These are phyloP conservation scores for Teleogryllus oceanicus DNA, from an alignment of 2,888 invertebrate genomes.

Conservation along the genomic window DNA sequence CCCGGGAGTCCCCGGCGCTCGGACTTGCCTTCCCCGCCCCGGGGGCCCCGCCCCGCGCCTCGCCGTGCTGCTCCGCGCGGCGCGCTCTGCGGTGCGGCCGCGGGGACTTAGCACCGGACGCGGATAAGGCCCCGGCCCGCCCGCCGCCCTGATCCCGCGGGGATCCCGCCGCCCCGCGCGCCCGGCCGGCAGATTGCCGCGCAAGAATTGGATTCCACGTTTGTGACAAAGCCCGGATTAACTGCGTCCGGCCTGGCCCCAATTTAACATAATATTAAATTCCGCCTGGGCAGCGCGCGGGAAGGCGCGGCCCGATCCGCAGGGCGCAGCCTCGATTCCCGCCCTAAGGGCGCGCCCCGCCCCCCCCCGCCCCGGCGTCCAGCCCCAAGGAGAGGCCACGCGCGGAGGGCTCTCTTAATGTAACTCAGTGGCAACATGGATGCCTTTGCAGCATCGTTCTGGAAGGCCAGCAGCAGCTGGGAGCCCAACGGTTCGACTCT, in stretches of 20 bases:
- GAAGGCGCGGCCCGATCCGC: not conserved
- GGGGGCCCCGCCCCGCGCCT: too few species aligned
- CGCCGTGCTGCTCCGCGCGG: too few species aligned
- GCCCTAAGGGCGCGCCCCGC: too few species aligned
- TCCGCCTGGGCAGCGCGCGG: not conserved
- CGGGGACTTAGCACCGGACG: not conserved
- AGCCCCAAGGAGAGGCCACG: too few species aligned
- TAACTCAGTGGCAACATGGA: too few species aligned
- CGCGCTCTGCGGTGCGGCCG: not conserved
- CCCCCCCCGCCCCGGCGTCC: too few species aligned
- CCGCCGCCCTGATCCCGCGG: not conserved
- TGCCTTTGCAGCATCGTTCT: too few species aligned
- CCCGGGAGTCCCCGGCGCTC: too few species aligned
- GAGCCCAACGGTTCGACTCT: too few species aligned
- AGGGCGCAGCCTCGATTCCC: not conserved
- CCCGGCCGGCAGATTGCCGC: not conserved
- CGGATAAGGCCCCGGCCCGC: not conserved
- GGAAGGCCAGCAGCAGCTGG: too few species aligned
- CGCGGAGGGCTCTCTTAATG: too few species aligned
- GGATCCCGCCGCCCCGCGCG: not conserved
- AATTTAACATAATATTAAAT: constrained; percentile 10
- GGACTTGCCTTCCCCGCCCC: too few species aligned
- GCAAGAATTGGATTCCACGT: constrained; percentile 10
- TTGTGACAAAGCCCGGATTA: constrained; percentile 1
- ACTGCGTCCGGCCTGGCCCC: not conserved